phyloP scores from a whole-genome alignment of 1,140 invertebrate genomes.

The Planococcus citri region DNA sequence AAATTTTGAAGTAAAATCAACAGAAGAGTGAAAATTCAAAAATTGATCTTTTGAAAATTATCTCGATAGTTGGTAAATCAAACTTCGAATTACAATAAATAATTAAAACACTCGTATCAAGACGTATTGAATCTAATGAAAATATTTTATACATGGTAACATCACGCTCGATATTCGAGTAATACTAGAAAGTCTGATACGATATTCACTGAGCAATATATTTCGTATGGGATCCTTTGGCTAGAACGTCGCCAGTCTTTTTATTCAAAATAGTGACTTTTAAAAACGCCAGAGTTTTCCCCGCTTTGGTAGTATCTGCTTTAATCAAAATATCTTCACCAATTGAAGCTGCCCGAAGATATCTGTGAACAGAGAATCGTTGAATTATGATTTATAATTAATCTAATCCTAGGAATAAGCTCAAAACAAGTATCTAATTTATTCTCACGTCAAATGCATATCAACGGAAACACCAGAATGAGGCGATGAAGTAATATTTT shows the following conservation, averaged over 20 bases:
- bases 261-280: conserved; percentile 63
- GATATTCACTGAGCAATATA: conserved; percentile 39
- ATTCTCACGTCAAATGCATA: conserved; percentile 51
- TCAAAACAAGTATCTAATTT: background rate
- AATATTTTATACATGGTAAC: too few relatives aligned
- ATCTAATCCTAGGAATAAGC: conserved; percentile 1
- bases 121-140: too few relatives aligned
- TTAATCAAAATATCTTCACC: conserved; percentile 70
- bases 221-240: conserved; percentile 67
- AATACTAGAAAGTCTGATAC: too few relatives aligned
- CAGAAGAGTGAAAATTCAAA: too few relatives aligned
- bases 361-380: conserved; percentile 39
- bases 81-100: too few relatives aligned
- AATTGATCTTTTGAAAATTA: too few relatives aligned
- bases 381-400: conserved; percentile 16
- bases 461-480: conserved; percentile 55
- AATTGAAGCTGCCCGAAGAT: conserved; percentile 53
- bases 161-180: too few relatives aligned
- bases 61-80: too few relatives aligned
- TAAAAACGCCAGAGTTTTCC: conserved; percentile 66
- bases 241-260: conserved; percentile 52
- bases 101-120: too few relatives aligned
- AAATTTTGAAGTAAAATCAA: too few relatives aligned
- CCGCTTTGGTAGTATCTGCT: conserved; percentile 60
- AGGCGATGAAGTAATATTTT: conserved; percentile 32